phyloP scores from a whole-genome alignment of 1,140 invertebrate species.

The Branchinecta lindahli region DNA sequence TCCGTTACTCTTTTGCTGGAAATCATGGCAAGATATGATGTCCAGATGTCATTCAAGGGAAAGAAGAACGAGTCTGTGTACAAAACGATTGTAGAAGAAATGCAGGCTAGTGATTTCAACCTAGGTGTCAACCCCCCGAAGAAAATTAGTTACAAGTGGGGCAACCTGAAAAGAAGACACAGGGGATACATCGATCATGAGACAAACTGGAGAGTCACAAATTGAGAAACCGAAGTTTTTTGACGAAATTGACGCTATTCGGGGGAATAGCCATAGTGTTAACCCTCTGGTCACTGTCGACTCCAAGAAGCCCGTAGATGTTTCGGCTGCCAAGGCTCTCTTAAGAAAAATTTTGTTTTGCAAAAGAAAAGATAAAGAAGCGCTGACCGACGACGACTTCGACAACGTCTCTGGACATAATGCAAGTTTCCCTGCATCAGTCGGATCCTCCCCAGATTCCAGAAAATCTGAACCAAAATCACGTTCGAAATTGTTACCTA shows the following conservation, averaged over 20 bases:
- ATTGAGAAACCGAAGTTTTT: background rate
- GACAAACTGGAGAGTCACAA: background rate
- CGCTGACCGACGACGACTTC: background rate
- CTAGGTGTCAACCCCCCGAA: background rate
- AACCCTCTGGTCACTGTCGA: background rate
- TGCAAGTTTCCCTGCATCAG: too few species aligned
- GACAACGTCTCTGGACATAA: background rate
- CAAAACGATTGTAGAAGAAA: background rate
- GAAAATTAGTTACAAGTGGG: background rate
- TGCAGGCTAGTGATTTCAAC: background rate
- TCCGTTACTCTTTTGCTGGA: too few species aligned
- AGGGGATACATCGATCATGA: background rate
- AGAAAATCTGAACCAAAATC: too few species aligned
- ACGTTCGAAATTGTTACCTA: too few species aligned
- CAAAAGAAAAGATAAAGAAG: too few species aligned
- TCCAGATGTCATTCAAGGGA: too few species aligned
- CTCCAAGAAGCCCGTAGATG: background rate
- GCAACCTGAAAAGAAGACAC: constrained; percentile 1
- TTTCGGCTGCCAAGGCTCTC: background rate
- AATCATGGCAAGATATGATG: too few species aligned
- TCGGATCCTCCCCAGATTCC: too few species aligned
- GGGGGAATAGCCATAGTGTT: background rate
- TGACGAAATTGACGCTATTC: background rate
- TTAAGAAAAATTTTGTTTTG: too few species aligned
- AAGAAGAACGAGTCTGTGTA: background rate